Evolutionary conservation across 2,113 vertebrate species (phyloP).

Genomic region (Pygoscelis adeliae): DNA sequence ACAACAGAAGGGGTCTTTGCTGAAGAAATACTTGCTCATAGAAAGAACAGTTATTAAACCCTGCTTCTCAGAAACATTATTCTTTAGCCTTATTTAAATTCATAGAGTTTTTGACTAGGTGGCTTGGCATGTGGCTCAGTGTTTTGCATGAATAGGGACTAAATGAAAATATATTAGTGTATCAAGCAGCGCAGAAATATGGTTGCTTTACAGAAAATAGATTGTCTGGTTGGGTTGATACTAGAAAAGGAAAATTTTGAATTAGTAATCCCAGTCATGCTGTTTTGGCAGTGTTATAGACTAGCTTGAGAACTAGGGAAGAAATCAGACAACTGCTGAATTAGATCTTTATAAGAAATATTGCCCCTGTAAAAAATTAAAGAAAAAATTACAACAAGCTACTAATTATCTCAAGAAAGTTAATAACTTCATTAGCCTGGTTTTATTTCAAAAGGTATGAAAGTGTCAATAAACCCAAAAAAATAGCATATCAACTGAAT

Average conservation of each 20-base stretch:
- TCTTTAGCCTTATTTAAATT: conserved; percentile 12
- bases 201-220: not conserved
- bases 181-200: not conserved
- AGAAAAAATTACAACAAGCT: not conserved
- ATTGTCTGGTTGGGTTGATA: not conserved
- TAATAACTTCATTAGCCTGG: not conserved
- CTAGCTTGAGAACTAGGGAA: not conserved
- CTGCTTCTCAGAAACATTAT: not conserved
- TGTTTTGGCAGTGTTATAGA: not conserved
- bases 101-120: conserved; percentile 19
- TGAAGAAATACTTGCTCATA: not conserved
- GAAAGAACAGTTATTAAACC: not conserved
- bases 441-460: not conserved
- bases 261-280: not conserved
- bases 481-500: not conserved
- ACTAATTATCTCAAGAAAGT: not conserved
- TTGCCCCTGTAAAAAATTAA: not conserved
- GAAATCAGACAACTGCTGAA: conserved; percentile 10
- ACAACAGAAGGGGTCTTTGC: not conserved
- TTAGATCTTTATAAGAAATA: not conserved
- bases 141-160: not conserved
- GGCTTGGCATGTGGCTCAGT: not conserved
- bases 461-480: not conserved
- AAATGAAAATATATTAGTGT: not conserved
- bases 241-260: conserved; percentile 18